phyloP scores from a whole-genome alignment of 1,140 invertebrate species.

The Lerema accius region DNA sequence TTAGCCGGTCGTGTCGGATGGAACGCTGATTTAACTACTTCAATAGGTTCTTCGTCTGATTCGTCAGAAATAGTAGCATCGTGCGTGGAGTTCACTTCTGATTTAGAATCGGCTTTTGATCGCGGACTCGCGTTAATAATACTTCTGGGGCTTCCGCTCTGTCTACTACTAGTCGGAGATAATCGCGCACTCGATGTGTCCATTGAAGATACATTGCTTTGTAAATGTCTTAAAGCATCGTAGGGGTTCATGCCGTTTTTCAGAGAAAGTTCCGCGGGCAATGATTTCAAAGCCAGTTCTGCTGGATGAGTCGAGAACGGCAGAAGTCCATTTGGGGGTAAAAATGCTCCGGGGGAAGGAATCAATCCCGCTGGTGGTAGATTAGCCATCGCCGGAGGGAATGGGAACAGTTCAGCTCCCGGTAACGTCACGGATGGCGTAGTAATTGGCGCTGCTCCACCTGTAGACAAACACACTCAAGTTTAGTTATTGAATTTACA shows the following conservation, averaged over 20 bases:
- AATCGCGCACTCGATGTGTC: slow-evolving; percentile 77
- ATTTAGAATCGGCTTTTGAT: slow-evolving; percentile 82
- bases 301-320: slow-evolving; percentile 77
- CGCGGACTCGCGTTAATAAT: slow-evolving; percentile 75
- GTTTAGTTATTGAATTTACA: slow-evolving; percentile 45
- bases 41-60: slow-evolving; percentile 86
- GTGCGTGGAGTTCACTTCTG: slow-evolving; percentile 84
- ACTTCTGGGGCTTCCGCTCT: slow-evolving; percentile 80
- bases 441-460: slow-evolving; percentile 71
- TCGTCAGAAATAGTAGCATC: slow-evolving; percentile 86
- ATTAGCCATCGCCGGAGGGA: slow-evolving; percentile 76
- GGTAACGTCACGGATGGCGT: slow-evolving; percentile 80
- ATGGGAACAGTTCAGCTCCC: slow-evolving; percentile 75
- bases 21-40: slow-evolving; percentile 90
- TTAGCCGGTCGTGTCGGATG: slow-evolving; percentile 82
- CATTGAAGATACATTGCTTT: slow-evolving; percentile 75
- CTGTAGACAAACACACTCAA: slow-evolving; percentile 67
- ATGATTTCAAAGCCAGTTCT: slow-evolving; percentile 69
- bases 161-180: slow-evolving; percentile 83
- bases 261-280: slow-evolving; percentile 67
- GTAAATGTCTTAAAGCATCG: slow-evolving; percentile 74
- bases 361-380: slow-evolving; percentile 80
- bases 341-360: slow-evolving; percentile 78
- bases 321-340: slow-evolving; percentile 73
- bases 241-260: slow-evolving; percentile 73